Conservation (phyloP, 2,113 vertebrate species). For the Poecilia latipinna region DNA sequence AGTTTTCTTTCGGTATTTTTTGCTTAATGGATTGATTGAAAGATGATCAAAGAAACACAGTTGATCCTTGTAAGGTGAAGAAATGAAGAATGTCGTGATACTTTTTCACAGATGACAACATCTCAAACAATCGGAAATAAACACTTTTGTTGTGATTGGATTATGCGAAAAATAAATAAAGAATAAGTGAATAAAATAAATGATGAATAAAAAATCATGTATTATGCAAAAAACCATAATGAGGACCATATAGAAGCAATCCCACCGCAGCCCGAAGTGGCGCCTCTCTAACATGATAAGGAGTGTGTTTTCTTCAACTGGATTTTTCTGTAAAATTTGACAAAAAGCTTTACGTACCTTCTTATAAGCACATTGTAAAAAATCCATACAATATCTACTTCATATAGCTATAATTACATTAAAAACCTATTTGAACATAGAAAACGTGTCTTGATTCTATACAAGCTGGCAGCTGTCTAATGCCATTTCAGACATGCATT, state of each 20-base stretch:
- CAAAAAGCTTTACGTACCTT: neutral
- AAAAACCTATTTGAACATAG: neutral
- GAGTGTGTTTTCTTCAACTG: neutral
- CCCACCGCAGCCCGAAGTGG: neutral
- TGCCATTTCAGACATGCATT: neutral
- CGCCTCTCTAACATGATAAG: neutral
- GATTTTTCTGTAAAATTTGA: neutral
- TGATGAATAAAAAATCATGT: neutral
- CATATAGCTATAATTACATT: neutral
- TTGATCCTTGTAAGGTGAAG: no score
- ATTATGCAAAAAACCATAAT: neutral
- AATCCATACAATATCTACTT: neutral
- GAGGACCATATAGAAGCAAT: neutral
- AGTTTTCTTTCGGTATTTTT: no score
- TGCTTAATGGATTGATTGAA: no score
- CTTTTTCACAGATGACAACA: neutral
- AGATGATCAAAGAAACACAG: no score
- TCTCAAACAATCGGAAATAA: neutral
- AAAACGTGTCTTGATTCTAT: neutral
- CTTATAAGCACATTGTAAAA: neutral
- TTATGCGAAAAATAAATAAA: neutral
- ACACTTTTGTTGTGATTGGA: neutral
- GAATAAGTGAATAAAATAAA: neutral
- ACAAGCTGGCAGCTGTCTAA: neutral
- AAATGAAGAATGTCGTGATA: no score